Percentiles rank a stretch among this genome's conserved stretches.
Evolutionary conservation across 2,888 invertebrate species (phyloP).

Genomic region (Diogma glabrata): DNA sequence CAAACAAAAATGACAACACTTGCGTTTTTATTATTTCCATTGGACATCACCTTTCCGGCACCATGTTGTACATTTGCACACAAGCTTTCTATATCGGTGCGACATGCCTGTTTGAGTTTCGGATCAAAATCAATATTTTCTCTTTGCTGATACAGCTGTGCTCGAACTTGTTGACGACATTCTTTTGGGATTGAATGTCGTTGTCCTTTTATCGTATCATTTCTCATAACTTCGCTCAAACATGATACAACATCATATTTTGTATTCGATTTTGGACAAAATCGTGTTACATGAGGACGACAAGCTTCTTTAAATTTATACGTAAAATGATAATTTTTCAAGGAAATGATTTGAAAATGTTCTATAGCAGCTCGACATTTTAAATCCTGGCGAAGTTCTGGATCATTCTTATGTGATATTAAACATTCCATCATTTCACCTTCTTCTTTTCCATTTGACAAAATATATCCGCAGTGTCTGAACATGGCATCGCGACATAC

Average conservation of each 20-base stretch:
- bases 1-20: slow-evolving; percentile 15
- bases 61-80: slow-evolving; percentile 60
- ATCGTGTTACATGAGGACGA: slow-evolving; percentile 61
- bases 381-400: slow-evolving; percentile 58
- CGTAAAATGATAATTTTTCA: slow-evolving; percentile 89
- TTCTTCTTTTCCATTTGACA: slow-evolving; percentile 60
- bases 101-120: slow-evolving; percentile 70
- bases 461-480: slow-evolving; percentile 56
- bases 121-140: slow-evolving; percentile 83
- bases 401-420: slow-evolving; percentile 80
- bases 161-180: slow-evolving; percentile 81
- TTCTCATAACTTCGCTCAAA: slow-evolving; percentile 68
- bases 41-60: slow-evolving; percentile 39
- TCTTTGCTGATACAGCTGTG: slow-evolving; percentile 83
- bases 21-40: slow-evolving; percentile 35
- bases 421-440: slow-evolving; percentile 92
- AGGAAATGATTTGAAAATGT: slow-evolving; percentile 88
- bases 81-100: slow-evolving; percentile 58
- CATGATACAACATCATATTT: slow-evolving; percentile 57
- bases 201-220: slow-evolving; percentile 67
- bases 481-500: slow-evolving; percentile 72
- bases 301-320: slow-evolving; percentile 93
- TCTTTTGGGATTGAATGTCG: slow-evolving; percentile 74
- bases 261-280: slow-evolving; percentile 56
- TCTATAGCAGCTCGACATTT: slow-evolving; percentile 91